Conservation (phyloP, 1,140 invertebrate genomes). For the Triops cancriformis region DNA sequence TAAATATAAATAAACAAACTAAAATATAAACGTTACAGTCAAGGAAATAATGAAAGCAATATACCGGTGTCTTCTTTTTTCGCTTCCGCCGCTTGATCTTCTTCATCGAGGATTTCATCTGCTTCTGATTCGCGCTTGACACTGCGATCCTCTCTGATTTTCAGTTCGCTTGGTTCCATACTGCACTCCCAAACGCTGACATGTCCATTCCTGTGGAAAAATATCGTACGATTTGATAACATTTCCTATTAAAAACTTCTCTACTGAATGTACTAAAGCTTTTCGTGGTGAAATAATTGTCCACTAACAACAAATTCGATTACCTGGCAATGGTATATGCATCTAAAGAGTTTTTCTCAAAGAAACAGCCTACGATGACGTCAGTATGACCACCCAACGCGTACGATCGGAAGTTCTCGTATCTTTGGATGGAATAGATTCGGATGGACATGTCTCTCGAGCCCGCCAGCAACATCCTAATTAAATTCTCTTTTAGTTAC, state of each 20-base stretch:
- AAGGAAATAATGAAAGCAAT: neutral
- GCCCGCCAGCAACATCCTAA: constrained; percentile 66
- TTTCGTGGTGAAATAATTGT: too few species aligned
- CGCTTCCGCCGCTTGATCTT: neutral
- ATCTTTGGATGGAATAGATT: constrained; percentile 65
- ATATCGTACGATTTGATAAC: too few species aligned
- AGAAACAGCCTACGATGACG: constrained; percentile 71
- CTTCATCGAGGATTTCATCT: neutral
- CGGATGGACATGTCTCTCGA: constrained; percentile 78
- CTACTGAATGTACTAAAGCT: too few species aligned
- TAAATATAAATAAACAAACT: too few species aligned
- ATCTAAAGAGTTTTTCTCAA: constrained; percentile 76
- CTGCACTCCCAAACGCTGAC: constrained; percentile 82
- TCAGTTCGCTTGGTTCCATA: constrained; percentile 56
- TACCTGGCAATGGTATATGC: constrained; percentile 63
- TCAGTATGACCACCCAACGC: constrained; percentile 72
- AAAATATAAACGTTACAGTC: neutral
- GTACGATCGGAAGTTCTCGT: constrained; percentile 60
- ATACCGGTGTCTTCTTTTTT: neutral
- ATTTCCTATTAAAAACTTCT: too few species aligned
- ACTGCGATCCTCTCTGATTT: constrained; percentile 24
- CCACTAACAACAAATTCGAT: constrained; percentile 33
- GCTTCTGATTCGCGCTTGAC: neutral
- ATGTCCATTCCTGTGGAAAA: constrained; percentile 52
- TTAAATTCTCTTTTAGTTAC: too few species aligned